These are phyloP conservation scores for Dinoponera quadriceps DNA, from an alignment of 1,140 invertebrate genomes.

Conservation along the genomic window DNA sequence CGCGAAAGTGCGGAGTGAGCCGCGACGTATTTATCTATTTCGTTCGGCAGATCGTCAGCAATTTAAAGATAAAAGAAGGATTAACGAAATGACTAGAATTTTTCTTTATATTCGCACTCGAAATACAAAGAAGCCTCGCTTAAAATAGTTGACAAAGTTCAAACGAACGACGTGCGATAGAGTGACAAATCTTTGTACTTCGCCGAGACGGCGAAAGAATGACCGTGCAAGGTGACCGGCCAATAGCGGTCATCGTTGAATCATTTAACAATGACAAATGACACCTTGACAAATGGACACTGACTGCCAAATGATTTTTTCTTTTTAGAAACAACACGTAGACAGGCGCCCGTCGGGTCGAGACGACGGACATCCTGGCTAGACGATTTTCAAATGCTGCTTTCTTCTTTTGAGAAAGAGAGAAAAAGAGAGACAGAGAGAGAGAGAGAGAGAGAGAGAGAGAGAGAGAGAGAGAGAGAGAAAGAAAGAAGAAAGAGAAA, in stretches of 20 bases:
- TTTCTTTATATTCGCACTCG: too few species aligned
- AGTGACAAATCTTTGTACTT: constrained; percentile 79
- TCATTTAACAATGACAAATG: too few species aligned
- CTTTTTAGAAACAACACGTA: constrained; percentile 55
- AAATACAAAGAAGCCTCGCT: too few species aligned
- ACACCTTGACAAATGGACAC: constrained; percentile 60
- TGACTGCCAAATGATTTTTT: constrained; percentile 54
- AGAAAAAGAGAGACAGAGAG: too few species aligned
- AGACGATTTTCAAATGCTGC: constrained; percentile 62
- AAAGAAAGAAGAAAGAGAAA: too few species aligned
- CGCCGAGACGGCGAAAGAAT: constrained; percentile 4
- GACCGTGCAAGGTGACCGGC: constrained; percentile 52
- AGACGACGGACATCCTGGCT: constrained; percentile 45
- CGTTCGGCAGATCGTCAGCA: too few species aligned
- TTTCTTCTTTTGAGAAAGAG: neutral
- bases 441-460: too few species aligned
- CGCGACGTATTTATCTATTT: too few species aligned
- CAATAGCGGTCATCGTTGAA: constrained; percentile 28
- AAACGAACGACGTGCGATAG: constrained; percentile 68
- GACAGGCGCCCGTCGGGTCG: neutral
- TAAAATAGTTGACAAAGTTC: constrained; percentile 61
- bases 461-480: too few species aligned
- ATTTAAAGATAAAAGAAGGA: too few species aligned
- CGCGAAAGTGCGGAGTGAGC: too few species aligned
- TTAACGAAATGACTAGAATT: too few species aligned